A percentile compares a stretch with the other conserved stretches of the same genome.
phyloP scores from a whole-genome alignment of 1,140 invertebrate species.

The Mamestra configurata region DNA sequence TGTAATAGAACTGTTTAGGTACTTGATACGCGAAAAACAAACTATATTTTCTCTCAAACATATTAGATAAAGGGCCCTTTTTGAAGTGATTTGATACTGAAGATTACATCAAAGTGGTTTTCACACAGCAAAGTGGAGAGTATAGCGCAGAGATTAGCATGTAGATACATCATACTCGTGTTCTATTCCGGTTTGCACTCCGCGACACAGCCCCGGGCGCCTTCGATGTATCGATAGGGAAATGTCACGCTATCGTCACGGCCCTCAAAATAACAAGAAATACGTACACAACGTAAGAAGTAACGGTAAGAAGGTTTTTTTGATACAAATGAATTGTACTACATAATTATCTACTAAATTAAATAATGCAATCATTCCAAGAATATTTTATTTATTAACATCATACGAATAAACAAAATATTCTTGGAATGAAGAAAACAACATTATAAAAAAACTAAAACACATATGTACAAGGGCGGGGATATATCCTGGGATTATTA shows the following conservation, averaged over 20 bases:
- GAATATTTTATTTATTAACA: too few relatives aligned
- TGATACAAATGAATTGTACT: too few relatives aligned
- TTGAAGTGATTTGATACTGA: conserved; percentile 15
- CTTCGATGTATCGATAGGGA: conserved; percentile 49
- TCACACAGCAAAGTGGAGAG: conserved; percentile 39
- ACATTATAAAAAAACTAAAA: too few relatives aligned
- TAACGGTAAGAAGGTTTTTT: too few relatives aligned
- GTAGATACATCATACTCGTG: conserved; percentile 56
- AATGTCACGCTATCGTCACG: background rate
- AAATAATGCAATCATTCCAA: too few relatives aligned
- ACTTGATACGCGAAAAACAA: background rate
- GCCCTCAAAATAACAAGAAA: background rate
- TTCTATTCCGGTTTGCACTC: conserved; percentile 50
- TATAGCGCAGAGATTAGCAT: conserved; percentile 51
- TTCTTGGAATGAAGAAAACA: too few relatives aligned
- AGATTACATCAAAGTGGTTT: conserved; percentile 29
- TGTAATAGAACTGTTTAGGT: background rate
- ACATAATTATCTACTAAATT: too few relatives aligned
- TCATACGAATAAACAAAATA: too few relatives aligned
- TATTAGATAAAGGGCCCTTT: conserved; percentile 6
- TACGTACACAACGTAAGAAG: too few relatives aligned
- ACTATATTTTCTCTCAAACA: background rate
- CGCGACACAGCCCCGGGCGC: conserved; percentile 53
- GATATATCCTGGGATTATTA: too few relatives aligned
- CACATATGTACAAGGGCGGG: too few relatives aligned